Base-by-base conservation (phyloP, 2,888 invertebrate genomes). In the Aporophyla nigra region DNA sequence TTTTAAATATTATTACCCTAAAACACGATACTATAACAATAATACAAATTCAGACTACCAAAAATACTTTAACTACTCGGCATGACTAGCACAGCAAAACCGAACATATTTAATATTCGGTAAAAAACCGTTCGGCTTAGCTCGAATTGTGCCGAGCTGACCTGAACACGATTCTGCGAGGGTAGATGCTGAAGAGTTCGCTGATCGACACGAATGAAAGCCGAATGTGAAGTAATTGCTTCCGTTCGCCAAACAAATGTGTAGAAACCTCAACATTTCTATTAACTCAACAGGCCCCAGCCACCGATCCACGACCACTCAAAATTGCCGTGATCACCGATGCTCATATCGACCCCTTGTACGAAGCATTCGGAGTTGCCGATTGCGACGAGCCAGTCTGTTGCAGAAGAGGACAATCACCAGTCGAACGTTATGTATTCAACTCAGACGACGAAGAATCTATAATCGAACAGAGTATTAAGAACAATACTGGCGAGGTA, bases 351-450 rank as follows among this genome's bases (percentile, higher is more conserved):
- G 99, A 99, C 93, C 97, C 98, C 0, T 90, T 97, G 2, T 99
- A 99, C 90, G 96, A 97, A 84, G 97, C 97, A 0, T 97, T 97
- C 49, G 97, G 98, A 0, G 97, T 97, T 67, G 97, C 98, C 0
- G 95, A 97, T 5, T 99, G 99, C 91, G 97, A 96, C 0, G 98
- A 98, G 85, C 98, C 98, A 2, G 95, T 98, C 7, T 99, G 99
- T 91, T 99, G 99, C 91, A 97, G 98, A 74, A 91, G 87, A 27
- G 97, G 97, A 27, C 97, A 97, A 90, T 97, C 97, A 1, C 91
- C 92, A 21, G 93, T 97, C 0, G 88, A 85, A 9, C 78, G 76
- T 27, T 88, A 86, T 59, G 69, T 68, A 33, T 86, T 90, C 72
- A 85, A 87, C 66, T 84, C 88, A 7, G 88, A 90, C 14, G 70